Conservation (phyloP, 2,797 vertebrate genomes). For the Bovichtus variegatus region DNA sequence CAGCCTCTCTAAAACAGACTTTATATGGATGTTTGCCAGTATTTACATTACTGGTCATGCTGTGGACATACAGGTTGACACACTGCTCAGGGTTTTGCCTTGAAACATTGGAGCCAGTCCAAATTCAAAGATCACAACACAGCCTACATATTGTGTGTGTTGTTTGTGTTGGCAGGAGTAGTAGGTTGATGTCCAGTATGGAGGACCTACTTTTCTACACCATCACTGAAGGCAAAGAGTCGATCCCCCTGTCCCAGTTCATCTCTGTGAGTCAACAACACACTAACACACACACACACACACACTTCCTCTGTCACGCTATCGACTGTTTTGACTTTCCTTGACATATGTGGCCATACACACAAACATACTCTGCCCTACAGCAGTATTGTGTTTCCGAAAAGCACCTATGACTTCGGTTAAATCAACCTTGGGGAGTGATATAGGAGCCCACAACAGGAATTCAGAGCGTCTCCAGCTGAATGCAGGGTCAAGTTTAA, state of each 20-base stretch:
- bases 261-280: slow-evolving; percentile 85
- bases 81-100: slow-evolving; percentile 8
- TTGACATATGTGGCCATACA: slow-evolving; percentile 5
- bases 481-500: slow-evolving; percentile 44
- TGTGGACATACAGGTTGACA: slow-evolving; percentile 34
- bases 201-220: slow-evolving; percentile 93
- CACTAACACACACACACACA: too few relatives aligned
- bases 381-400: slow-evolving; percentile 18
- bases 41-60: slow-evolving; percentile 8
- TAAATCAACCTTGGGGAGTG: slow-evolving; percentile 27
- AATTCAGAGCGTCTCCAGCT: slow-evolving; percentile 46
- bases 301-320: slow-evolving; percentile 5
- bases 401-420: slow-evolving; percentile 25
- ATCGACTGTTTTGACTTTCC: slow-evolving; percentile 26
- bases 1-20: not conserved
- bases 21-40: slow-evolving; percentile 14
- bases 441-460: slow-evolving; percentile 25
- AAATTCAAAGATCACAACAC: slow-evolving; percentile 6
- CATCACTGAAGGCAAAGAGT: slow-evolving; percentile 90
- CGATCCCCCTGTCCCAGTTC: slow-evolving; percentile 89
- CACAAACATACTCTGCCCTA: not conserved
- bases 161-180: slow-evolving; percentile 66
- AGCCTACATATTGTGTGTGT: slow-evolving; percentile 14
- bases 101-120: not conserved
- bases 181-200: slow-evolving; percentile 82